Conservation (phyloP, 2,113 vertebrate genomes). For the Malaclemys terrapin region DNA sequence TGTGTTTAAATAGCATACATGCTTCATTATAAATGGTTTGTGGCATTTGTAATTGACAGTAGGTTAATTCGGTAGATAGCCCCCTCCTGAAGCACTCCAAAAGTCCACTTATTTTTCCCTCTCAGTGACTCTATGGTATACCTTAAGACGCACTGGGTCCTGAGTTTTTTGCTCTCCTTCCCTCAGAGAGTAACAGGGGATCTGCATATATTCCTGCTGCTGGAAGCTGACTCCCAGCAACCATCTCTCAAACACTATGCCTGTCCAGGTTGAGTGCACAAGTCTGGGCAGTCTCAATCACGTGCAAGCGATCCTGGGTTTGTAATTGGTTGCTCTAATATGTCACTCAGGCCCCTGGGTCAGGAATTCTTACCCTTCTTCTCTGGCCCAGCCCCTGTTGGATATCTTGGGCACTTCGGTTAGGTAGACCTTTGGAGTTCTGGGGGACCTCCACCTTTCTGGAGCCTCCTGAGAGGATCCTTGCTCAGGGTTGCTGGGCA, state of each 20-base stretch:
- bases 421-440: not conserved
- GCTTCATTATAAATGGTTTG: not conserved
- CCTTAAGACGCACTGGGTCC: not conserved
- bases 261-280: not conserved
- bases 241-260: not conserved
- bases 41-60: not conserved
- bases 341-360: not conserved
- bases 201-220: not conserved
- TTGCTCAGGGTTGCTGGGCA: not conserved
- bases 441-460: fast-evolving
- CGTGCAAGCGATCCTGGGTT: not conserved
- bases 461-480: not conserved
- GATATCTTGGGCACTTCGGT: not conserved
- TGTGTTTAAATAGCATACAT: not conserved
- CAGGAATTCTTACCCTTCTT: not conserved
- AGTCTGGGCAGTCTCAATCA: not conserved
- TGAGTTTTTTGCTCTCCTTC: not conserved
- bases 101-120: fast-evolving
- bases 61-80: not conserved
- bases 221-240: not conserved
- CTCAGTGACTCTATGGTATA: not conserved
- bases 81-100: not conserved
- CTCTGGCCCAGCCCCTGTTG: not conserved
- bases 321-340: not conserved
- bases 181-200: not conserved